Conservation (phyloP, 1,140 invertebrate species). For the Calephelis nemesis region DNA sequence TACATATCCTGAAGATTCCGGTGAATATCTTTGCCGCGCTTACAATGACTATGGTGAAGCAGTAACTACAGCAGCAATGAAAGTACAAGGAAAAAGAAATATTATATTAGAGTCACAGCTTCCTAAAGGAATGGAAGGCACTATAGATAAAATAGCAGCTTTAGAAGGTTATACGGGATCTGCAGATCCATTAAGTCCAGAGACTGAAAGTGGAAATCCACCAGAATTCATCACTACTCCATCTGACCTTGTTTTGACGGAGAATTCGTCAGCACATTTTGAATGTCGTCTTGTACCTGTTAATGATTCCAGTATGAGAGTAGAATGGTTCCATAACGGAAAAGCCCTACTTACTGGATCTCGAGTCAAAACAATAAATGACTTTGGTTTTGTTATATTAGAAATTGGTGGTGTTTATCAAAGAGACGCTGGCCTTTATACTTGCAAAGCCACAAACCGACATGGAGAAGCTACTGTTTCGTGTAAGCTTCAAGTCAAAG, state of each 20-base stretch:
- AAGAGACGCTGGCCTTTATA: conserved; percentile 93
- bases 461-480: conserved; percentile 94
- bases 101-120: conserved; percentile 95
- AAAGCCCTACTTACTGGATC: conserved; percentile 92
- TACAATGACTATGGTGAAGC: conserved; percentile 95
- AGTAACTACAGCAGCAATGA: conserved; percentile 94
- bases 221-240: conserved; percentile 96
- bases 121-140: conserved; percentile 94
- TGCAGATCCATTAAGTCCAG: conserved; percentile 81
- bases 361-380: conserved; percentile 94
- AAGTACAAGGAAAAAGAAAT: conserved; percentile 93
- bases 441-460: conserved; percentile 94
- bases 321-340: conserved; percentile 98
- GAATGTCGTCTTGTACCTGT: conserved; percentile 94
- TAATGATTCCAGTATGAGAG: conserved; percentile 94
- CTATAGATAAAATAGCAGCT: conserved; percentile 95
- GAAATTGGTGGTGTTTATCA: conserved; percentile 94
- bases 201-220: conserved; percentile 92
- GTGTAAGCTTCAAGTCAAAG: conserved; percentile 91
- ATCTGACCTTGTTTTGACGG: conserved; percentile 89
- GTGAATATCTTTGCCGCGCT: conserved; percentile 95
- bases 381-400: conserved; percentile 96
- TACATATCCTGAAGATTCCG: conserved; percentile 96
- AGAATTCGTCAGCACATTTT: conserved; percentile 95
- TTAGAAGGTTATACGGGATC: conserved; percentile 90